Conservation (phyloP, 2,888 invertebrate species). For the Dioctria linearis region DNA sequence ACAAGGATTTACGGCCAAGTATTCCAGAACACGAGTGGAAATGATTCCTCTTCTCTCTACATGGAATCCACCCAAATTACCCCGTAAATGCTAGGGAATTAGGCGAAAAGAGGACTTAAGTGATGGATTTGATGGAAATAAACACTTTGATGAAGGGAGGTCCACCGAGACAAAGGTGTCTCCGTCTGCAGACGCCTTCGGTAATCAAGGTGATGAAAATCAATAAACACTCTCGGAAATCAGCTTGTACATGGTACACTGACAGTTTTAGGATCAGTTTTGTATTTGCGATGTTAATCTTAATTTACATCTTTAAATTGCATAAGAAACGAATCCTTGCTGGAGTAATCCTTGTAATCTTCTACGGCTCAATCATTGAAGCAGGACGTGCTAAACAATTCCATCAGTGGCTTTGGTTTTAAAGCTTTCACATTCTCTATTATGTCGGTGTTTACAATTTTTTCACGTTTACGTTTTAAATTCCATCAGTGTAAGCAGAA, state of each 20-base stretch:
- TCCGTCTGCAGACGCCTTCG: slow-evolving; percentile 7
- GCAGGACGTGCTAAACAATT: slow-evolving; percentile 50
- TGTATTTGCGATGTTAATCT: slow-evolving; percentile 53
- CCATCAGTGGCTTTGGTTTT: slow-evolving; percentile 44
- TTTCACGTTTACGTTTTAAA: slow-evolving; percentile 38
- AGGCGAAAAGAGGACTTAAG: slow-evolving; percentile 38
- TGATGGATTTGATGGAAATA: slow-evolving; percentile 37
- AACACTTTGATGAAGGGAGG: slow-evolving; percentile 4
- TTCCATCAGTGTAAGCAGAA: slow-evolving; percentile 12
- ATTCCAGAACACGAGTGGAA: slow-evolving; percentile 17
- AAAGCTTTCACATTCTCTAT: neutral
- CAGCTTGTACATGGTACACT: neutral
- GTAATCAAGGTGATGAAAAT: slow-evolving; percentile 39
- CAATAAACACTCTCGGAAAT: slow-evolving; percentile 25
- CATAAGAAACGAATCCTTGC: slow-evolving; percentile 39
- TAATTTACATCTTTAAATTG: slow-evolving; percentile 57
- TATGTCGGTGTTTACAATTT: slow-evolving; percentile 29
- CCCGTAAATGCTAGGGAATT: slow-evolving; percentile 43
- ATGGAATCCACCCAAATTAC: slow-evolving; percentile 36
- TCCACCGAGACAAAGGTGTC: slow-evolving; percentile 5
- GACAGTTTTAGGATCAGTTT: neutral
- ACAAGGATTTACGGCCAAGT: slow-evolving; percentile 46
- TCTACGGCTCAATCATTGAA: neutral
- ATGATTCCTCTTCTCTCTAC: neutral
- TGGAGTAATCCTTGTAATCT: slow-evolving; percentile 37